Evolutionary conservation across 2,113 vertebrate genomes (phyloP), one percentile per base, ranked within the genome.

Genomic region (Actenoides lindsayi): DNA sequence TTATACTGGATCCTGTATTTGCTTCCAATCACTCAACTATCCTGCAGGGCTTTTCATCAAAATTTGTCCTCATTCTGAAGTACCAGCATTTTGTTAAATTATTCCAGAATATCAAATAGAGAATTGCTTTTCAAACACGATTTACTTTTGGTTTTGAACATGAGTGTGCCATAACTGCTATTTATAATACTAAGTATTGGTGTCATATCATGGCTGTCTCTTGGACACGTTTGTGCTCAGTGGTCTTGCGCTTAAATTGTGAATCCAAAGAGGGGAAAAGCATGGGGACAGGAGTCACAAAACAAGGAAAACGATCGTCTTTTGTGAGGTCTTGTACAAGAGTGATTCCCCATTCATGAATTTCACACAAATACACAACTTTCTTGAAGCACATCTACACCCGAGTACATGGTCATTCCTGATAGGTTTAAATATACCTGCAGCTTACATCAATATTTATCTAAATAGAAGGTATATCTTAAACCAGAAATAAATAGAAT

Each of bases 111-210:
- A 16, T 42, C n/a, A 87, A 70, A 70, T 15, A 28, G 31, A 50
- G 31, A 92, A 50, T 31, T 73, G 35, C 28, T 94, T 89, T 83
- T 60, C 74, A 90, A 89, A 79, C 16, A 16, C 5, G 1, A 70
- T 44, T 44, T 82, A 7, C 5, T 69, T 88, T 88, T 79, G 39
- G 15, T 90, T 83, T 79, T 83, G 78, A 73, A 80, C n/a, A 30
- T 0, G 0, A 2, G 24, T 67, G 51, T 70, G 41, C 81, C 28
- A 37, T 19, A 84, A 71, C 24, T 75, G 28, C 19, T 63, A 11
- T 78, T 67, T 87, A 41, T 67, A 28, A 39, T 21, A 48, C 27
- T 53, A 15, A 42, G 35, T 41, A 60, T 39, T 31, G 33, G 37
- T 60, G 42, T 44, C 9, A 0, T 24, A 80, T 48, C 68, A 50